Evolutionary conservation across 1,140 invertebrate species (phyloP), one percentile per base, ranked within the genome.

Genomic region (Drosophila pachea): DNA sequence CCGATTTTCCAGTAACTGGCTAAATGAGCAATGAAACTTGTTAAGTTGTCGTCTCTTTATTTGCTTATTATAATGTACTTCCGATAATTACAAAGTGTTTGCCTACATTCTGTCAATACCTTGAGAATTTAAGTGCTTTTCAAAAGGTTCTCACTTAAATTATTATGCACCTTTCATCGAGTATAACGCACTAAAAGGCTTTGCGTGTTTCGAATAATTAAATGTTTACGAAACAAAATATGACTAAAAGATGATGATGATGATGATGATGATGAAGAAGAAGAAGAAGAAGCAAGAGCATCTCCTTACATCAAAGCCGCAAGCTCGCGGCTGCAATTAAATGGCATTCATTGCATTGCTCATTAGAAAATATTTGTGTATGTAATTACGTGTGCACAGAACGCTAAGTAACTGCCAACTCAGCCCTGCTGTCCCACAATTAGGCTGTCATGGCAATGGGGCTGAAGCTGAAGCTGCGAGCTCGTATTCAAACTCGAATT

Each of bases 341-440:
- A 75, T 75, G 54, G 58, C 71, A 84, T 84, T 83, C 79, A 83
- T 75, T 78, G 72, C 78, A 73, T 52, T 67, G 75, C 79, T 83
- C 75, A 84, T 83, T 83, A 83, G 76, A 79, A 73, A 84, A 73
- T 83, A 84, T 79, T 83, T 83, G 76, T 77, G 82, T 69, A 79
- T 79, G 76, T 75, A 82, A 78, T 82, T 82, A 82, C 71, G 76
- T 78, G 65, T 38, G 48, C 55, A 66, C 72, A 64, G 47, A 66
- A 59, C 49, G 42, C 32, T 53, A 66, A 52, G 40, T 14, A 43
- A 33, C 3, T 4, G 7, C 22, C 32, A 35, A 7, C 22, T 12
- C 60, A 1, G 0, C 4, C 29, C 47, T 29, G 5, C 11, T 36
- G 32, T 45, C 29, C 43, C 64, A 38, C 11, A 4, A 32, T 35